Evolutionary conservation across 2,888 invertebrate species (phyloP), one percentile per base, ranked within the genome.

Genomic region (Ommatoiulus sabulosus): DNA sequence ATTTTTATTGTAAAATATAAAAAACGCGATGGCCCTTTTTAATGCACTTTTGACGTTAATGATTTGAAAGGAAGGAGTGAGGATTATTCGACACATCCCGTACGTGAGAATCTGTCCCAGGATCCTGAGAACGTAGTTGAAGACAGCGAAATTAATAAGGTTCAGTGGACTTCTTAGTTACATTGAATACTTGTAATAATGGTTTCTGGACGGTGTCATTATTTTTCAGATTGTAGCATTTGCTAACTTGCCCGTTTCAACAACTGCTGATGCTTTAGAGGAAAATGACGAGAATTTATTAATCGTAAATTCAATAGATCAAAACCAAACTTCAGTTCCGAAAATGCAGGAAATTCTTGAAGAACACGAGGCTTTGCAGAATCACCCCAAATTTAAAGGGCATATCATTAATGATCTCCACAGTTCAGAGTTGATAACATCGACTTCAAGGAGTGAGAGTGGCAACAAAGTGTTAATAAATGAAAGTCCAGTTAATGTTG

Each of bases 131-230:
- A 24, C 24, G 24, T 0, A 10, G 24, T 72, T 24, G 72, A 72
- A 72, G 72, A 72, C 72, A 72, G 72, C 72, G 72, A 72, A 20
- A 24, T 35, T 24, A 80, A 80, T 80, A 80, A 80, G 80, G 80
- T 80, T 72, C n/a, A 8, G 72, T 24, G 72, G 24, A 24, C 6
- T 72, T 72, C 10, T 52, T 4, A 24, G 20, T 1, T 24, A 35
- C 24, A 35, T 35, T 4, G 12, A 35, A 80, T 80, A 80, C 12
- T 80, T 35, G 8, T 35, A 52, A 52, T 24, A 24, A 24, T 1
- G 2, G 72, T 24, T 72, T 72, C 24, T 72, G 24, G 24, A 72
- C 72, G 10, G 35, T 72, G 24, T 4, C 80, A 80, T 80, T 80
- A 35, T 80, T 35, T 80, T 80, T 12, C 35, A 80, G 80, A 80